Base-by-base conservation (phyloP, 2,888 invertebrate species). In the Lucinisca nassula region DNA sequence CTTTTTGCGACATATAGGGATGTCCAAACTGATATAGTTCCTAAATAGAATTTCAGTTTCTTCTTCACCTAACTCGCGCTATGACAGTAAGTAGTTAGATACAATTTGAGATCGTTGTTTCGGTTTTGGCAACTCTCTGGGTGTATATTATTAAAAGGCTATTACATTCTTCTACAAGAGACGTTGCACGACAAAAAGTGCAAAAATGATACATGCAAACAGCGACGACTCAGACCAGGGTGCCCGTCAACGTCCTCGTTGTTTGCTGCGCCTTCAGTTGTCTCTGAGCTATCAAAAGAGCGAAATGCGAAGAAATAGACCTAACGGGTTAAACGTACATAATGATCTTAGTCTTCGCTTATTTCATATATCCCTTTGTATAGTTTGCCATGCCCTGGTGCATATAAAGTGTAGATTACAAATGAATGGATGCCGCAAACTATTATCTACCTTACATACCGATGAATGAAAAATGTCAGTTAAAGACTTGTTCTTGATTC, bases 361-460 rank as follows among this genome's bases (percentile, higher is more conserved):
- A n/a, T n/a, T n/a, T n/a, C n/a, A n/a, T n/a, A n/a, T n/a, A n/a
- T n/a, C n/a, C n/a, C n/a, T n/a, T n/a, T n/a, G n/a, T n/a, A n/a
- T n/a, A n/a, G n/a, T n/a, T n/a, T n/a, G n/a, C n/a, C n/a, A n/a
- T n/a, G n/a, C n/a, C n/a, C n/a, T n/a, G n/a, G n/a, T n/a, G n/a
- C n/a, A 35, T 35, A 67, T 35, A 32, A 67, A 67, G 67, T 67
- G 67, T 67, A 67, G 67, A 67, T 67, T 35, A 35, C 35, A 67
- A 35, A 32, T 67, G 35, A 67, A 35, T 67, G 67, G 35, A 21
- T 32, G 10, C 45, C 8, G 17, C 17, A 45, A 45, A 45, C 45
- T 12, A 45, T 12, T 8, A 45, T 45, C 45, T 12, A 45, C 45
- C 45, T 45, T 17, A 45, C 45, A 45, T 45, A 45, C 45, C 45